phyloP scores from a whole-genome alignment of 1,140 invertebrate genomes.

The Rhagoletis zephyria region DNA sequence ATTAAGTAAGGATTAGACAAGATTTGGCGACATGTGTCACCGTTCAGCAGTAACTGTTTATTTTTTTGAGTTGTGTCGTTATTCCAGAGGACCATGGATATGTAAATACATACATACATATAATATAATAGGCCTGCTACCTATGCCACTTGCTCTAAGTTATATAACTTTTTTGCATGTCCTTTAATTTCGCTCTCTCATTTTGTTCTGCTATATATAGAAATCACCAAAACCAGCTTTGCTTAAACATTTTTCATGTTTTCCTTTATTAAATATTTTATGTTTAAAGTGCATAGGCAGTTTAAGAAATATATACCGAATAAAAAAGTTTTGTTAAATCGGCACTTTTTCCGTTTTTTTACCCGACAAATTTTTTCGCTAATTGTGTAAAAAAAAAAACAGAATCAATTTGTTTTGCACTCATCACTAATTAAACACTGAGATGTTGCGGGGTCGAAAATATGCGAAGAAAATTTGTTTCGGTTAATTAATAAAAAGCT shows the following conservation, averaged over 20 bases:
- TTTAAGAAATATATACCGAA: not conserved
- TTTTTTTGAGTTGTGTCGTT: too few relatives aligned
- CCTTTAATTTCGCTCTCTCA: slow-evolving; percentile 24
- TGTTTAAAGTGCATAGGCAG: not conserved
- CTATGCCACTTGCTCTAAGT: slow-evolving; percentile 26
- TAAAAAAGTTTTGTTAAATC: not conserved
- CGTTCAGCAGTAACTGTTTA: too few relatives aligned
- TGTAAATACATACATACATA: too few relatives aligned
- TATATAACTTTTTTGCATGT: slow-evolving; percentile 44
- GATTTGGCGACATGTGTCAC: too few relatives aligned
- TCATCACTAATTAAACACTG: slow-evolving; percentile 21
- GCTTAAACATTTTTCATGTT: not conserved
- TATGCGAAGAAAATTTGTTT: not conserved
- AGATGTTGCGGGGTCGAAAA: slow-evolving; percentile 4
- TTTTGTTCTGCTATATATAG: not conserved
- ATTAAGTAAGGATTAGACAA: too few relatives aligned
- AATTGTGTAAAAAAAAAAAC: not conserved
- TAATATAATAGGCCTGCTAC: not conserved
- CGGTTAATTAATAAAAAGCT: not conserved
- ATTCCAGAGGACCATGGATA: too few relatives aligned
- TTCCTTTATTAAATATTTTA: not conserved
- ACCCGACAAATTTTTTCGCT: not conserved
- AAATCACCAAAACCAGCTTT: not conserved
- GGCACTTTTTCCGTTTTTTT: not conserved
- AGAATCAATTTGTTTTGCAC: slow-evolving; percentile 1